Percentiles rank a stretch among this genome's conserved stretches.
Conservation (phyloP, 2,113 vertebrate species). For the Dissostichus mawsoni region DNA sequence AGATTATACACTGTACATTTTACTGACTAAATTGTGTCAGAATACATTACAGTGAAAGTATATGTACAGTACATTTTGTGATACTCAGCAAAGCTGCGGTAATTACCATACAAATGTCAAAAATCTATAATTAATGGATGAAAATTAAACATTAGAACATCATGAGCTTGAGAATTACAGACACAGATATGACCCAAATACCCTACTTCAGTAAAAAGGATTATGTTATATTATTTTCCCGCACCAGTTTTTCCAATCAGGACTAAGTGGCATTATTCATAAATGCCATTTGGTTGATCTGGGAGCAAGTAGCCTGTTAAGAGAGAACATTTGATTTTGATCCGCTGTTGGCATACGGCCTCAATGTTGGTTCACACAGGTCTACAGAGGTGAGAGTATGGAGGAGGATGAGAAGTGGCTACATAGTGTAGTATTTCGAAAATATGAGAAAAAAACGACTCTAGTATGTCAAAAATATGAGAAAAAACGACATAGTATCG, state of each 20-base stretch:
- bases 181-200: slow-evolving; percentile 81
- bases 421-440: no score
- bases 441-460: no score
- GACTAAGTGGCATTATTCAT: slow-evolving; percentile 82
- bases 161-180: slow-evolving; percentile 66
- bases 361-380: slow-evolving; percentile 37
- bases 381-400: slow-evolving; percentile 16
- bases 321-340: slow-evolving; percentile 62
- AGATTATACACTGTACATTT: background rate
- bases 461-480: no score
- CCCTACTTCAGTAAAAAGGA: slow-evolving; percentile 68
- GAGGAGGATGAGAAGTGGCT: background rate
- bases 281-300: slow-evolving; percentile 73
- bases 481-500: no score
- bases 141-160: slow-evolving; percentile 71
- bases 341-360: slow-evolving; percentile 47
- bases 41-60: background rate
- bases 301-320: slow-evolving; percentile 73
- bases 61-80: background rate
- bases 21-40: background rate
- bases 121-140: slow-evolving; percentile 65
- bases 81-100: slow-evolving; percentile 32
- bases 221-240: slow-evolving; percentile 69
- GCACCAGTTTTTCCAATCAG: slow-evolving; percentile 74
- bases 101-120: slow-evolving; percentile 73